These are phyloP conservation scores for Limnephilus rhombicus DNA, from an alignment of 2,888 invertebrate species.

Conservation along the genomic window DNA sequence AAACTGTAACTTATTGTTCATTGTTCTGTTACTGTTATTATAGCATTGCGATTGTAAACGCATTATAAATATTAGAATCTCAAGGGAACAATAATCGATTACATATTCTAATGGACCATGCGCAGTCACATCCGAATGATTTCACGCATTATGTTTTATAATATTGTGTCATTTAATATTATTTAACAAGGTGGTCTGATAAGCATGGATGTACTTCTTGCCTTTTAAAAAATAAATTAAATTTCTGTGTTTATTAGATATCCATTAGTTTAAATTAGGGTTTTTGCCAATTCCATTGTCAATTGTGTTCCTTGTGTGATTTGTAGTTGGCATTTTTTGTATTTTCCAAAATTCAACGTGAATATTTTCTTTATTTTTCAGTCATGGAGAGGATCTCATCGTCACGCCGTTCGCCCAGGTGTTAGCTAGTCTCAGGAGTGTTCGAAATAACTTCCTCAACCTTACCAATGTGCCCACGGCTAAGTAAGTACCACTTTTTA, in stretches of 20 bases:
- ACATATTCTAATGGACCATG: background rate
- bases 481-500: conserved; percentile 83
- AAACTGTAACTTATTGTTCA: background rate
- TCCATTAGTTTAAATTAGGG: background rate
- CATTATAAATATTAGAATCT: background rate
- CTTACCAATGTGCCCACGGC: conserved; percentile 95
- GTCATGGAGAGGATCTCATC: conserved; percentile 99
- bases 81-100: background rate
- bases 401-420: conserved; percentile 99
- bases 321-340: background rate
- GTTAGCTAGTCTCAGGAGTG: conserved; percentile 98
- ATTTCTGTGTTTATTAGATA: background rate
- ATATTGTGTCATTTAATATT: background rate
- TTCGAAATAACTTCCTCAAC: conserved; percentile 97
- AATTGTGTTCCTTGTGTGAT: background rate
- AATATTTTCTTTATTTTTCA: conserved; percentile 68
- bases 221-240: background rate
- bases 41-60: background rate
- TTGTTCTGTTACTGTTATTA: background rate
- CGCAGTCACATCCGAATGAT: background rate
- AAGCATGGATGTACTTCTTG: background rate
- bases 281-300: background rate
- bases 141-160: background rate
- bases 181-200: background rate
- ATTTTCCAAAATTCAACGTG: background rate